phyloP scores from a whole-genome alignment of 2,797 vertebrate genomes.

The Enteromius unitaeniatus region DNA sequence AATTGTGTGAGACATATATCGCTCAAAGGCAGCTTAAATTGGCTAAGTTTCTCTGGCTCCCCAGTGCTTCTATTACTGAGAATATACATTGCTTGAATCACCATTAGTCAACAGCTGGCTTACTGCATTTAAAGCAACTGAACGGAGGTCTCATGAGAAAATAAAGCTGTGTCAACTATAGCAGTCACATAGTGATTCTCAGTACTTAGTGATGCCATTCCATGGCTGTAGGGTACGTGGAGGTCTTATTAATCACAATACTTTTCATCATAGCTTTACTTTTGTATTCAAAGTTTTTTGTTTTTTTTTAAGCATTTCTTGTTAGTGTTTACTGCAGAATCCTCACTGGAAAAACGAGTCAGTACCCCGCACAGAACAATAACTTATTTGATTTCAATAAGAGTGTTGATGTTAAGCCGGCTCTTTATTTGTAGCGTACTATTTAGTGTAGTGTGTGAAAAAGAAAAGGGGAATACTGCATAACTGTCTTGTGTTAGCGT shows the following conservation, averaged over 20 bases:
- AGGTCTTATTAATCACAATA: constrained; percentile 31
- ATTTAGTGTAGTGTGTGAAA: constrained; percentile 38
- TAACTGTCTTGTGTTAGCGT: constrained; percentile 48
- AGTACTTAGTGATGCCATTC: constrained; percentile 40
- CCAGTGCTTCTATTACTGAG: constrained; percentile 34
- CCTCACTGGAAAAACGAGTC: constrained; percentile 31
- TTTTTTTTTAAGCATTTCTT: constrained; percentile 32
- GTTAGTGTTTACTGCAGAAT: constrained; percentile 14
- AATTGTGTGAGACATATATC: neutral
- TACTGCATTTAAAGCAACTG: constrained; percentile 39
- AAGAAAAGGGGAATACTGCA: constrained; percentile 35
- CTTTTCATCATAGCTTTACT: constrained; percentile 39
- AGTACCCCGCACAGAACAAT: constrained; percentile 33
- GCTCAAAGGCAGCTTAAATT: constrained; percentile 28
- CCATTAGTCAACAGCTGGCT: constrained; percentile 34
- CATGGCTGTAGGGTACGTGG: constrained; percentile 37
- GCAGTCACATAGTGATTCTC: constrained; percentile 47
- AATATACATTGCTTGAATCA: constrained; percentile 33
- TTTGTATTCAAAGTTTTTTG: neutral
- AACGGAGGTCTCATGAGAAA: constrained; percentile 47
- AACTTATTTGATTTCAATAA: constrained; percentile 28
- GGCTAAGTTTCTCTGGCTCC: neutral
- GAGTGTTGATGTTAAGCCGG: constrained; percentile 35
- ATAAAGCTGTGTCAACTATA: constrained; percentile 46
- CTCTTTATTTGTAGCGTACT: constrained; percentile 25